Base-by-base conservation (phyloP, 2,113 vertebrate genomes). In the Galemys pyrenaicus region DNA sequence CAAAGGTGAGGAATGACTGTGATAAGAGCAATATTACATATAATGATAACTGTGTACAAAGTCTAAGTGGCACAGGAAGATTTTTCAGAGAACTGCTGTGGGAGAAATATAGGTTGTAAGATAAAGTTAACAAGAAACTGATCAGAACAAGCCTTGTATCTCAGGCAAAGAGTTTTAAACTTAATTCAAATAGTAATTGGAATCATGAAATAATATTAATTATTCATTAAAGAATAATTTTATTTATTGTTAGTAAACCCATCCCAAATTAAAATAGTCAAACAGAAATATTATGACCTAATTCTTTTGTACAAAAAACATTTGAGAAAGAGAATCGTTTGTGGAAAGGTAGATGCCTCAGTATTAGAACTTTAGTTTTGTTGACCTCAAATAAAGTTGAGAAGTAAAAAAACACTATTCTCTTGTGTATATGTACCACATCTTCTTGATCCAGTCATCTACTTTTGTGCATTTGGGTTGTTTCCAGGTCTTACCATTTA, bases 201-300 rank as follows among this genome's bases (percentile, higher is more conserved):
- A 62, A 37, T 54, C 15, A 85, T 22, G 80, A 81, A 77, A 85
- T 19, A 91, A 70, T 39, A 10, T 44, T 28, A 79, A 79, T 51
- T 51, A 51, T 51, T 51, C 49, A 51, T 51, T 17, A 51, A 16
- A 51, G 46, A 51, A 51, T 51, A 16, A 51, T 51, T 51, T 54
- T 0, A 22, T 82, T 89, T 87, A 68, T 74, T 89, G 92, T 91
- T 28, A 74, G 12, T 39, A 81, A 91, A 60, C 32, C 12, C 35
- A 39, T 78, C 49, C 15, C 49, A 51, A 35, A 77, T 51, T n/a
- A 87, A 60, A 79, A 84, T 35, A 85, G 32, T 82, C 32, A 85
- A 58, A 51, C 9, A 54, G 83, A 92, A 78, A 37, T 7, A 74
- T 83, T 87, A 83, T 92, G 83, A 83, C 3, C 9, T 39, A 37